Percentiles rank a stretch among this genome's conserved stretches.
phyloP scores from a whole-genome alignment of 2,113 vertebrate genomes.

The Ia io region DNA sequence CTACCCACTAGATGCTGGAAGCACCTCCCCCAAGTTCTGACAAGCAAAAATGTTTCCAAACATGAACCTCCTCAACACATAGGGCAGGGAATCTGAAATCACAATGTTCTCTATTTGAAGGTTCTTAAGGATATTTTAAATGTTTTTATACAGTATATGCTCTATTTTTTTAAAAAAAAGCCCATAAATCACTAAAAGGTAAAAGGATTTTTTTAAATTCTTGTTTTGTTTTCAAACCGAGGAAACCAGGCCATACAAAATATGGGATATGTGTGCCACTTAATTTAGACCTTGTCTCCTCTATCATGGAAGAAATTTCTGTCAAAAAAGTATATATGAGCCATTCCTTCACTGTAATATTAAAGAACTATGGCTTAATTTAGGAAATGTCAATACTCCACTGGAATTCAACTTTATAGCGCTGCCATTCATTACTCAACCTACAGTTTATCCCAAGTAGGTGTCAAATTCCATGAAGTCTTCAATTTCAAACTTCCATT shows the following conservation, averaged over 20 bases:
- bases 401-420: slow-evolving; percentile 9
- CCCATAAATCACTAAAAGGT: slow-evolving; percentile 13
- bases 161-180: not conserved
- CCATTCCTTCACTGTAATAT: not conserved
- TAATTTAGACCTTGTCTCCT: slow-evolving; percentile 1
- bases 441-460: not conserved
- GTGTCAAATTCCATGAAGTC: slow-evolving; percentile 22
- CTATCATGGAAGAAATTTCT: not conserved
- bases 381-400: slow-evolving; percentile 32
- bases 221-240: slow-evolving; percentile 44
- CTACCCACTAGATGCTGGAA: not conserved
- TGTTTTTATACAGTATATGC: not conserved
- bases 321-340: slow-evolving; percentile 5
- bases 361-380: slow-evolving; percentile 25
- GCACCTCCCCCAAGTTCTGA: not conserved
- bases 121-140: slow-evolving; percentile 35
- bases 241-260: slow-evolving; percentile 41
- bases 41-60: not conserved
- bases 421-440: not conserved
- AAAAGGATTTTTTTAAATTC: not conserved
- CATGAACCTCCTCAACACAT: not conserved
- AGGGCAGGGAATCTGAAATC: not conserved
- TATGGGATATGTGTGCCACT: not conserved
- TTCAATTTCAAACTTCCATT: slow-evolving; percentile 39
- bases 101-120: not conserved